Percentiles rank a stretch among this genome's conserved stretches.
These are phyloP conservation scores for Chesias legatella DNA, from an alignment of 2,888 invertebrate genomes.

Conservation along the genomic window DNA sequence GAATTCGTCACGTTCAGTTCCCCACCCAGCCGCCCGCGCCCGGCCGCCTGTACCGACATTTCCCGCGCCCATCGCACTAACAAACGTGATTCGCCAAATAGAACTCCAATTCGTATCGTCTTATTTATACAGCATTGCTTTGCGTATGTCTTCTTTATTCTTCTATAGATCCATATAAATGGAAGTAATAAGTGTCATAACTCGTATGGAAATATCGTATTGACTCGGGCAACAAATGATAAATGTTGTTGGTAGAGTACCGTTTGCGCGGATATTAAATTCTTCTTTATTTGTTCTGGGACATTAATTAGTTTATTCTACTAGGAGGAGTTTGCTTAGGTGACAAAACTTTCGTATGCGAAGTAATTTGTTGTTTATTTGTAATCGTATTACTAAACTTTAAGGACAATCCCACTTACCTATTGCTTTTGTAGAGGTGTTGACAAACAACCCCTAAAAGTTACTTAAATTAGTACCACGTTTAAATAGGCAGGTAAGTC, in stretches of 20 bases:
- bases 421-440: background rate
- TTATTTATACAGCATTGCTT: slow-evolving; percentile 29
- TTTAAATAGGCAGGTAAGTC: too few relatives aligned
- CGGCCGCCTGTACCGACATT: slow-evolving; percentile 1
- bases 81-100: slow-evolving; percentile 44
- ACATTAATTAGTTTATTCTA: slow-evolving; percentile 41
- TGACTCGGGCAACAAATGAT: slow-evolving; percentile 40
- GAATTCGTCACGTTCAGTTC: slow-evolving; percentile 62
- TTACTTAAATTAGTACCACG: too few relatives aligned
- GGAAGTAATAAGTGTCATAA: slow-evolving; percentile 32
- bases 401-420: background rate
- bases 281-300: slow-evolving; percentile 41
- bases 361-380: slow-evolving; percentile 6
- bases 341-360: slow-evolving; percentile 16
- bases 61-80: slow-evolving; percentile 28
- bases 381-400: background rate
- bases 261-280: slow-evolving; percentile 47
- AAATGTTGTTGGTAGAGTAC: slow-evolving; percentile 38
- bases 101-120: slow-evolving; percentile 29
- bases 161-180: slow-evolving; percentile 27
- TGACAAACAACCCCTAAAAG: background rate
- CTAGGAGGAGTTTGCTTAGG: slow-evolving; percentile 22
- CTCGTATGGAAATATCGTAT: slow-evolving; percentile 35
- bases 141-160: slow-evolving; percentile 36
- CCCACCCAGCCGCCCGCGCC: slow-evolving; percentile 30